Evolutionary conservation across 1,140 invertebrate species (phyloP).

Genomic region (Micrasema minimum): DNA sequence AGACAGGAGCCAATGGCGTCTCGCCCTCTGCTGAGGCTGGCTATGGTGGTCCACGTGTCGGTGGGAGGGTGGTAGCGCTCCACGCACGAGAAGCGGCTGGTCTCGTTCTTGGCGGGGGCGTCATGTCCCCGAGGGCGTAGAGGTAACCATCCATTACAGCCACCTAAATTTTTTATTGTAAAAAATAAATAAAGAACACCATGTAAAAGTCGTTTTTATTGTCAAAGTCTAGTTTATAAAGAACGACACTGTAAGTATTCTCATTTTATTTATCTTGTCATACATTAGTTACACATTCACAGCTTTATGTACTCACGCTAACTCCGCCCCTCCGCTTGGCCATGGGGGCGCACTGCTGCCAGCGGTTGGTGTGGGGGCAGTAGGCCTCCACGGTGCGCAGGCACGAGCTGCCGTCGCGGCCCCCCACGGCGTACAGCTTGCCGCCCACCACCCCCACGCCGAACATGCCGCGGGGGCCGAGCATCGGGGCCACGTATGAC

Average conservation of each 20-base stretch:
- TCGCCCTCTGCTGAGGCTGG: conserved; percentile 84
- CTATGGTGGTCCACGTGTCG: conserved; percentile 91
- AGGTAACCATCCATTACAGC: conserved; percentile 84
- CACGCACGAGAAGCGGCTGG: conserved; percentile 87
- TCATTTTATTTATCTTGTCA: no score
- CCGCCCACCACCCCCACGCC: conserved; percentile 88
- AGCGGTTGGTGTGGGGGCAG: conserved; percentile 90
- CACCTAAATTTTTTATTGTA: conserved; percentile 64
- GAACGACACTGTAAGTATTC: no score
- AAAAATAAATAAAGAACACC: not conserved
- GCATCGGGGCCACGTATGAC: conserved; percentile 90
- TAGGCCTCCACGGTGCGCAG: conserved; percentile 93
- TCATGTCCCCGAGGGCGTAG: conserved; percentile 93
- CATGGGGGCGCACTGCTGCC: conserved; percentile 91
- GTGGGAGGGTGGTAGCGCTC: conserved; percentile 86
- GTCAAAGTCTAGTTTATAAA: no score
- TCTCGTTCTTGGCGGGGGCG: conserved; percentile 84
- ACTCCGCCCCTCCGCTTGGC: conserved; percentile 88
- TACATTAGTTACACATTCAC: no score
- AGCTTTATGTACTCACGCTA: conserved; percentile 66
- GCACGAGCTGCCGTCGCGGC: conserved; percentile 91
- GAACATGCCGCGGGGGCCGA: conserved; percentile 85
- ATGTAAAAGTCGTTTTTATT: not conserved
- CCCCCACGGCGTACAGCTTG: conserved; percentile 92
- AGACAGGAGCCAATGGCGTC: conserved; percentile 93